Conservation (phyloP, 2,888 invertebrate genomes). For the Danaus chrysippus region DNA sequence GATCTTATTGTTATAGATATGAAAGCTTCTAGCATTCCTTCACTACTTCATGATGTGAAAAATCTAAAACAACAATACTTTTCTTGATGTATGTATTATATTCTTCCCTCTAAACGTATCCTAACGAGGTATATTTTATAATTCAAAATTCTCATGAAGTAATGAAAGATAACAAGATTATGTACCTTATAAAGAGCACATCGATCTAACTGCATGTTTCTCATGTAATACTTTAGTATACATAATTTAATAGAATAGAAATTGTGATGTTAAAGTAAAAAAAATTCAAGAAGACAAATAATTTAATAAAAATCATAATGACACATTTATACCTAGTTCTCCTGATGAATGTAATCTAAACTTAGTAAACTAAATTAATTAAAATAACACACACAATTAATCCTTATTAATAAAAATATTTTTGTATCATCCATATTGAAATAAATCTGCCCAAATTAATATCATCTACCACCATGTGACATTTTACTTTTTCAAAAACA, state of each 20-base stretch:
- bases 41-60: neutral
- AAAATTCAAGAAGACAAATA: neutral
- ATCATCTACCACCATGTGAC: conserved; percentile 26
- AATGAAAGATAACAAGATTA: conserved; percentile 5
- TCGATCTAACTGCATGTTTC: neutral
- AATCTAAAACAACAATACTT: neutral
- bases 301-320: neutral
- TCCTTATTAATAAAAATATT: conserved; percentile 19
- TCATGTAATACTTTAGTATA: neutral
- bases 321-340: neutral
- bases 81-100: neutral
- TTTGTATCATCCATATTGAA: conserved; percentile 21
- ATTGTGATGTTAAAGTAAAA: neutral
- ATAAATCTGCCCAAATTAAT: conserved; percentile 20
- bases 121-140: too few relatives aligned
- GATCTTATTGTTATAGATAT: neutral
- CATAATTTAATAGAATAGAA: neutral
- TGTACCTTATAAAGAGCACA: neutral
- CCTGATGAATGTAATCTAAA: neutral
- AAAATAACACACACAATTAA: conserved; percentile 13
- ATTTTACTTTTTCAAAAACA: conserved; percentile 36
- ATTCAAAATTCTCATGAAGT: conserved; percentile 1
- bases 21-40: neutral
- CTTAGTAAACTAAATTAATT: conserved; percentile 6
- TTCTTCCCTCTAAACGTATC: neutral